These are phyloP conservation scores for Dicrurus megarhynchus DNA, from an alignment of 2,113 vertebrate species.

Conservation along the genomic window DNA sequence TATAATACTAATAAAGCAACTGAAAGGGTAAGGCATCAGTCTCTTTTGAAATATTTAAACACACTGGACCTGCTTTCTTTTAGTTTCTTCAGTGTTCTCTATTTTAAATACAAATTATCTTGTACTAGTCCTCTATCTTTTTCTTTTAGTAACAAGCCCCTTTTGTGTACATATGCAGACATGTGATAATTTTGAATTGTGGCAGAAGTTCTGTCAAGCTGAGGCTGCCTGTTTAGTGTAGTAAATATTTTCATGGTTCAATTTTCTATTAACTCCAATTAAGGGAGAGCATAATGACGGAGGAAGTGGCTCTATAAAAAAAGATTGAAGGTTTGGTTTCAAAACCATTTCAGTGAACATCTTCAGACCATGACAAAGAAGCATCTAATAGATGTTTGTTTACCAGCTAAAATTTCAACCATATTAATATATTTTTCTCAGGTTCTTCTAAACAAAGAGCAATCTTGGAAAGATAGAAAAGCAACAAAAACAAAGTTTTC, in stretches of 20 bases:
- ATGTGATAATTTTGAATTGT: not conserved
- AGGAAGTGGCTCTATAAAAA: not conserved
- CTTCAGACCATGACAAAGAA: not conserved
- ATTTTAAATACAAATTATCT: not conserved
- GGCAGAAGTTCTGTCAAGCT: not conserved
- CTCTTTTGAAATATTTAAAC: not conserved
- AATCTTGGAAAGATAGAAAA: not conserved
- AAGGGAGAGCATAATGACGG: not conserved
- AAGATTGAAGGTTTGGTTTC: not conserved
- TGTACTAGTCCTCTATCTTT: not conserved
- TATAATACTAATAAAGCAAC: not conserved
- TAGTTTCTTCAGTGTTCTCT: accelerated
- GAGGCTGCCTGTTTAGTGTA: not conserved
- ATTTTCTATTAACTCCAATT: not conserved
- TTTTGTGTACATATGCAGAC: not conserved
- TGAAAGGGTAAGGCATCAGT: not conserved
- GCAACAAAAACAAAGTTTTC: not conserved
- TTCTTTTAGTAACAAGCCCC: not conserved
- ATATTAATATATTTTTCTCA: not conserved
- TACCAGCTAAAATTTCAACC: not conserved
- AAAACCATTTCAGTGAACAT: not conserved
- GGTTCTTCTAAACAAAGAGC: not conserved
- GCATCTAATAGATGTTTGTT: not conserved
- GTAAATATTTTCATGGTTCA: not conserved
- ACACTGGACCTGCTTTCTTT: not conserved